These are phyloP conservation scores for Machaerirhynchus nigripectus DNA, from an alignment of 2,113 vertebrate genomes.

Conservation along the genomic window DNA sequence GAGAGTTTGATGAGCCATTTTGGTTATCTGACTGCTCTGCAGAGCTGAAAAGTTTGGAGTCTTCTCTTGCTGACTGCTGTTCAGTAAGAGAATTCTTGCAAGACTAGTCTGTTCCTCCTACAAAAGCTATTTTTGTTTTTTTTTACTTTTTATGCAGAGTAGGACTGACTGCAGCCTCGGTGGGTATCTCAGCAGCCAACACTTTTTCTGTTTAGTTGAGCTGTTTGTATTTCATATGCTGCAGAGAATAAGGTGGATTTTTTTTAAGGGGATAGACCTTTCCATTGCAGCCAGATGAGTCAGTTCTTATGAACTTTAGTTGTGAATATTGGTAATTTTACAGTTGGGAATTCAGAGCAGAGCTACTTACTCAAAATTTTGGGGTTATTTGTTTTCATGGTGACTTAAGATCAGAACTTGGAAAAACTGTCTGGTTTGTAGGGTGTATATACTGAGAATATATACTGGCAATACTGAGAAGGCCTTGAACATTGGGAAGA, in stretches of 20 bases:
- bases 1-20: neutral
- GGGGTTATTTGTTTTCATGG: neutral
- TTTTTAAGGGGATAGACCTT: neutral
- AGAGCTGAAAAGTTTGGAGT: neutral
- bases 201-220: neutral
- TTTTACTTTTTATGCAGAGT: neutral
- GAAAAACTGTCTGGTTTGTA: neutral
- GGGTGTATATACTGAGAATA: too few species aligned
- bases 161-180: neutral
- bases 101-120: neutral
- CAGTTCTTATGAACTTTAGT: neutral
- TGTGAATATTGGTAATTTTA: neutral
- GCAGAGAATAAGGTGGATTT: neutral
- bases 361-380: neutral
- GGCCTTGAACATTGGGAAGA: neutral
- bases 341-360: neutral
- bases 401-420: neutral
- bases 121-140: neutral
- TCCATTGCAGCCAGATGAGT: neutral
- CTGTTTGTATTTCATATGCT: neutral
- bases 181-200: neutral
- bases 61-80: neutral
- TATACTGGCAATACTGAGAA: neutral
- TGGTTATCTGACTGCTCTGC: neutral
- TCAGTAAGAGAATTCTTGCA: neutral